Evolutionary conservation across 2,113 vertebrate genomes (phyloP), one percentile per base, ranked within the genome.

Genomic region (Equus quagga): DNA sequence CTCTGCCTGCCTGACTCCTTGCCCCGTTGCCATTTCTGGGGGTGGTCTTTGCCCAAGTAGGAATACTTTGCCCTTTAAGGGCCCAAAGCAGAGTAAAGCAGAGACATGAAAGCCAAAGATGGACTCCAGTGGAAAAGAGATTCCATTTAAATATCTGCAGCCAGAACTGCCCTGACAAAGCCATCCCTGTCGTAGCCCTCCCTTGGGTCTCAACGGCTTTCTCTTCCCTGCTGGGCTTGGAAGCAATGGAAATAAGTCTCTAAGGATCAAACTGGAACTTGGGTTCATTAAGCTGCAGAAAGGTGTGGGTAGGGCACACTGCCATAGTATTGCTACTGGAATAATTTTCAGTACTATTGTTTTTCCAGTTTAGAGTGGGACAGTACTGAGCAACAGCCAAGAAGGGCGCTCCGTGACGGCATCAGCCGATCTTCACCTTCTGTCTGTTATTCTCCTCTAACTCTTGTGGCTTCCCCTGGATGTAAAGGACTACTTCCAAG

Each of bases 221-320:
- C 17, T 90, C 13, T 54, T 80, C 23, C 5, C 41, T 87, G 46
- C 49, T 92, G 80, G 56, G n/a, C 18, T 87, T 28, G 36, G 14
- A 26, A 8, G 36, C 82, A 56, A 1, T 56, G 56, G 51, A 69
- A 97, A 44, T 82, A 60, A 78, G 21, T 82, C 54, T 92, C 56
- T 54, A 33, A 21, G 49, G 21, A 41, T 51, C 72, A 56, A 17
- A 75, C 58, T 78, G 78, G 24, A 82, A 69, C 75, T 80, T 91
- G 41, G 36, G n/a, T 56, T 78, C 73, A 31, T 78, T 91, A 60
- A 89, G 51, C 58, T 73, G 12, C 96, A 96, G 62, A 91, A 83
- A 91, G 69, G 11, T 2, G 1, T 44, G 7, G 14, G 44, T 3
- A 36, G 33, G 80, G 23, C 33, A 65, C 36, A 10, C 65, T 70